Base-by-base conservation (phyloP, 2,888 invertebrate species). In the Diadegma fenestrale region DNA sequence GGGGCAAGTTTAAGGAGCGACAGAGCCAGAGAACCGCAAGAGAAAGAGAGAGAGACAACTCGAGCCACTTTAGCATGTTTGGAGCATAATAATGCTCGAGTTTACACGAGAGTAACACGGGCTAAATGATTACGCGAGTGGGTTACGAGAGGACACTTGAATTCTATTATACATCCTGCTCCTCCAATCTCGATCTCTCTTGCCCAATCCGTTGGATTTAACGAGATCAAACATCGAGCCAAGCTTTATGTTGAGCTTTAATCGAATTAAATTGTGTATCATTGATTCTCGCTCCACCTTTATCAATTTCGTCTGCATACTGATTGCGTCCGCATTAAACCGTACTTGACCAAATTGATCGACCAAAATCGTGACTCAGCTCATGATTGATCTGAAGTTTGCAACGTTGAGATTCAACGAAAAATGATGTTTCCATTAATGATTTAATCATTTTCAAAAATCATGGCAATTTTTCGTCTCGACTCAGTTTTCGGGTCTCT, bases 21-120 rank as follows among this genome's bases (percentile, higher is more conserved):
- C 41, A 84, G 80, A 69, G 43, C 58, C 17, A 43, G 78, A 61
- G 69, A 33, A 58, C 22, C 5, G 14, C 1, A 22, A 22, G 54
- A 54, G 26, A 58, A 12, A 22, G 54, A 8, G 22, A 82, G 77
- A 61, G 63, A 22, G 61, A 33, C 30, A 58, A 48, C 61, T 45
- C 30, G 71, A 66, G 69, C 43, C 54, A 75, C 85, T 81, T 78
- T 26, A 45, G 37, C 54, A 54, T 69, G 61, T 68, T 81, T 64
- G 72, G 75, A 69, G 69, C 69, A 78, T 69, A 63, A 85, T 81
- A 81, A 85, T 81, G 63, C 78, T 78, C 75, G 85, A 81, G 81
- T 79, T 81, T 81, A 78, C 69, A 76, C 81, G 75, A 73, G 80
- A 77, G 81, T 75, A 85, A 80, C 85, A 69, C 73, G 37, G 85